A percentile compares a stretch with the other conserved stretches of the same genome.
phyloP scores from a whole-genome alignment of 1,140 invertebrate species.

The Bombus terrestris region DNA sequence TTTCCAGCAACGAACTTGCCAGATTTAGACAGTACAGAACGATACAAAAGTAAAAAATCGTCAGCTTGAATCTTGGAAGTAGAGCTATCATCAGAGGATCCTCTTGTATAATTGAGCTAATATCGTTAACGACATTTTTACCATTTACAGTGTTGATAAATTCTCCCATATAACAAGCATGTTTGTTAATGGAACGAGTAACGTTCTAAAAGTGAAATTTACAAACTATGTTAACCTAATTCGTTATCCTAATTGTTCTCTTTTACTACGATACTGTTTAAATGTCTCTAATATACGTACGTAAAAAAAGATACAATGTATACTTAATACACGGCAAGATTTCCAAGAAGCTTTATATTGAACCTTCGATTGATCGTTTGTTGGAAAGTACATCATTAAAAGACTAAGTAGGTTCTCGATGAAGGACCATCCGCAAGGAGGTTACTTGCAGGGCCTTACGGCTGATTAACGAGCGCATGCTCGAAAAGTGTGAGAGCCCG shows the following conservation, averaged over 20 bases:
- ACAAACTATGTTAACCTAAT: too few species aligned
- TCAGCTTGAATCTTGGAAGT: not conserved
- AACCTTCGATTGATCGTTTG: not conserved
- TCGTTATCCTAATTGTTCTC: not conserved
- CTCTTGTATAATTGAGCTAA: not conserved
- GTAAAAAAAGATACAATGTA: not conserved
- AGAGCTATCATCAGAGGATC: too few species aligned
- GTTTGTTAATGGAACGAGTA: not conserved
- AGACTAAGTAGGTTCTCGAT: slow-evolving; percentile 23
- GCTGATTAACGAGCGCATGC: slow-evolving; percentile 58
- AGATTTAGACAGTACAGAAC: not conserved
- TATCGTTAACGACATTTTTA: not conserved
- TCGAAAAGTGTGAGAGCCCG: slow-evolving; percentile 55
- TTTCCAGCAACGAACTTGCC: too few species aligned
- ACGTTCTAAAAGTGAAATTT: not conserved
- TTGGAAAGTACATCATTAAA: not conserved
- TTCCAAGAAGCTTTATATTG: not conserved
- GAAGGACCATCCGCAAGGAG: slow-evolving; percentile 27
- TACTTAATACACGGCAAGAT: not conserved
- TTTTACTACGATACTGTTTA: not conserved
- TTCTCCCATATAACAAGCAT: too few species aligned
- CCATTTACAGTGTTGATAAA: too few species aligned
- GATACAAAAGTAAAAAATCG: not conserved
- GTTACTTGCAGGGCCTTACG: slow-evolving; percentile 35
- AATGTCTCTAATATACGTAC: not conserved